phyloP scores from a whole-genome alignment of 2,888 invertebrate species.

The Mimachlamys varia region DNA sequence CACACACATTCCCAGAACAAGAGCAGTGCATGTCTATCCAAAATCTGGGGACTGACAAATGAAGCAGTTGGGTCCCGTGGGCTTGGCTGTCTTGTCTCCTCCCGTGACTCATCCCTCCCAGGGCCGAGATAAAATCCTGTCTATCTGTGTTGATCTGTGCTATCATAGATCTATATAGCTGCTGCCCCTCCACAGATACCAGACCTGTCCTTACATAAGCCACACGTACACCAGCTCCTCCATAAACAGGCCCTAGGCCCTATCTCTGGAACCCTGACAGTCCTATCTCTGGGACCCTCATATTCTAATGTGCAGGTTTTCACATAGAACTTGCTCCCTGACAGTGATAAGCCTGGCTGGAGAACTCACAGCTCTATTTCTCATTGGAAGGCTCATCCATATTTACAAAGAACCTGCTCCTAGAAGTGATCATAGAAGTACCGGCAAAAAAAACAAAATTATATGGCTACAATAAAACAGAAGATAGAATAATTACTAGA shows the following conservation, averaged over 20 bases:
- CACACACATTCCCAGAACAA: neutral
- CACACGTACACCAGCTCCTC: neutral
- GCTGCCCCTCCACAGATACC: neutral
- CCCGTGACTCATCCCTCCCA: conserved; percentile 4
- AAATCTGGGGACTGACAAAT: neutral
- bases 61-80: neutral
- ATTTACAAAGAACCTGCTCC: conserved; percentile 29
- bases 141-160: neutral
- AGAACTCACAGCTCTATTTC: neutral
- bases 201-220: neutral
- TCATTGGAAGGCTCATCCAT: neutral
- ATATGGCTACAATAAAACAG: too few relatives aligned
- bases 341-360: neutral
- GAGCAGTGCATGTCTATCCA: neutral
- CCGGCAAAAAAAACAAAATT: too few relatives aligned
- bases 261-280: too few relatives aligned
- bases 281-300: neutral
- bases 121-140: neutral
- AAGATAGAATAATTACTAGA: too few relatives aligned
- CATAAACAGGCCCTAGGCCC: neutral
- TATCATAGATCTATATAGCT: neutral
- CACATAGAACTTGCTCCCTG: neutral
- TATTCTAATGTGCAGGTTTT: neutral
- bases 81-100: neutral
- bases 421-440: too few relatives aligned